phyloP scores from a whole-genome alignment of 2,888 invertebrate species.

The Phaonia tiefii region DNA sequence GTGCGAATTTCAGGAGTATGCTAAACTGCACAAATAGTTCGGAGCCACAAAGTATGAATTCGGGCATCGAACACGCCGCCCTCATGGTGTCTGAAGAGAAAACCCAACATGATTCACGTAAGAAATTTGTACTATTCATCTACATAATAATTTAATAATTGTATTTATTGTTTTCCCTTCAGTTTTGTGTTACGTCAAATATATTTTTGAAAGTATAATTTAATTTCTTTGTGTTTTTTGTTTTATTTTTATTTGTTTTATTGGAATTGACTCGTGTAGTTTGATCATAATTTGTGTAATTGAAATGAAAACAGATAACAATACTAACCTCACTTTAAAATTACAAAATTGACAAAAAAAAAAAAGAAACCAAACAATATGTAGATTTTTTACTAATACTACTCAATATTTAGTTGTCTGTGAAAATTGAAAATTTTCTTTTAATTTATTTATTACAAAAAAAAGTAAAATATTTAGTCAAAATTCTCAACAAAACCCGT shows the following conservation, averaged over 20 bases:
- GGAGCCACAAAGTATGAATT: slow-evolving; percentile 92
- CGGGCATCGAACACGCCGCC: slow-evolving; percentile 88
- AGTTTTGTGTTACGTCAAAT: background rate
- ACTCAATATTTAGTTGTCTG: no score
- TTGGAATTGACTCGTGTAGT: background rate
- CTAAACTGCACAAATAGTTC: slow-evolving; percentile 96
- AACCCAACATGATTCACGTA: slow-evolving; percentile 90
- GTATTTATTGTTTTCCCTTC: slow-evolving; percentile 49
- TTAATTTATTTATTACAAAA: no score
- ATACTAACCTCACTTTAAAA: no score
- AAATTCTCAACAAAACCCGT: no score
- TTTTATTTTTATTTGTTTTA: background rate
- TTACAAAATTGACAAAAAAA: slow-evolving; percentile 16
- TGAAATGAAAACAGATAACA: no score
- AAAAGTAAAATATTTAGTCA: no score
- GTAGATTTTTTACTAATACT: no score
- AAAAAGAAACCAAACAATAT: slow-evolving; percentile 20
- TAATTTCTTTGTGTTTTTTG: no score
- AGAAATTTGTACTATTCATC: slow-evolving; percentile 80
- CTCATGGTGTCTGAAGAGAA: slow-evolving; percentile 90
- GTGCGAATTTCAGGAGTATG: slow-evolving; percentile 91
- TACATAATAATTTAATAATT: slow-evolving; percentile 26
- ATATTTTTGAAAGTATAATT: no score
- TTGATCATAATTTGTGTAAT: no score
- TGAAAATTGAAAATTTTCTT: no score